A percentile compares a stretch with the other conserved stretches of the same genome.
phyloP scores from a whole-genome alignment of 2,888 invertebrate genomes.

The Thyatira batis region DNA sequence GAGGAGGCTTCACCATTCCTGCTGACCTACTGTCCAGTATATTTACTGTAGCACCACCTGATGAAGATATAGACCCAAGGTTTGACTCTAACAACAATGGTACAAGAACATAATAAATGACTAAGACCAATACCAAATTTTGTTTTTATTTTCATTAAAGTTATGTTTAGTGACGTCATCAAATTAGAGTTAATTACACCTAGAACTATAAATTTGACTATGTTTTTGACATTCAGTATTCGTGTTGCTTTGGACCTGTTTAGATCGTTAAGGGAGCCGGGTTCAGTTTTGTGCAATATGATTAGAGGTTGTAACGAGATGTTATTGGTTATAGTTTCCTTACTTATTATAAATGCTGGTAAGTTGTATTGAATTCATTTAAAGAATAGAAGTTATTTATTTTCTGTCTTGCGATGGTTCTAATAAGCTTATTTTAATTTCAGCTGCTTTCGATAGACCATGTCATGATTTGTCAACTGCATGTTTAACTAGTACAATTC shows the following conservation, averaged over 20 bases:
- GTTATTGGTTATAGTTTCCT: neutral
- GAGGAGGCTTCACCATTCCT: neutral
- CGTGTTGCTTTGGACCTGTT: neutral
- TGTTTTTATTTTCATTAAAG: neutral
- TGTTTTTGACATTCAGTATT: neutral
- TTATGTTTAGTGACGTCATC: neutral
- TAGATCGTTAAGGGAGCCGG: neutral
- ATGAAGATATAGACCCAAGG: constrained; percentile 1
- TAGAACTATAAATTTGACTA: neutral
- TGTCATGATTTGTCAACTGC: constrained; percentile 40
- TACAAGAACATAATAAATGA: too few relatives aligned
- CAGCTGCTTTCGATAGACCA: constrained; percentile 33
- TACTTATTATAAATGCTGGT: neutral
- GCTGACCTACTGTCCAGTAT: neutral
- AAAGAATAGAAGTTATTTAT: neutral
- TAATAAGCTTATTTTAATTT: constrained; percentile 13
- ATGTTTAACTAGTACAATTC: constrained; percentile 45
- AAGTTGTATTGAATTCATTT: neutral
- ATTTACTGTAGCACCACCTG: neutral
- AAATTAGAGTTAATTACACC: neutral
- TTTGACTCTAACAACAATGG: neutral
- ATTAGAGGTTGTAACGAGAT: neutral
- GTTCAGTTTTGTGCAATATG: neutral
- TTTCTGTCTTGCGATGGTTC: neutral
- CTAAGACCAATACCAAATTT: neutral